phyloP scores from a whole-genome alignment of 2,797 vertebrate genomes.

The Sebastes oblongus region DNA sequence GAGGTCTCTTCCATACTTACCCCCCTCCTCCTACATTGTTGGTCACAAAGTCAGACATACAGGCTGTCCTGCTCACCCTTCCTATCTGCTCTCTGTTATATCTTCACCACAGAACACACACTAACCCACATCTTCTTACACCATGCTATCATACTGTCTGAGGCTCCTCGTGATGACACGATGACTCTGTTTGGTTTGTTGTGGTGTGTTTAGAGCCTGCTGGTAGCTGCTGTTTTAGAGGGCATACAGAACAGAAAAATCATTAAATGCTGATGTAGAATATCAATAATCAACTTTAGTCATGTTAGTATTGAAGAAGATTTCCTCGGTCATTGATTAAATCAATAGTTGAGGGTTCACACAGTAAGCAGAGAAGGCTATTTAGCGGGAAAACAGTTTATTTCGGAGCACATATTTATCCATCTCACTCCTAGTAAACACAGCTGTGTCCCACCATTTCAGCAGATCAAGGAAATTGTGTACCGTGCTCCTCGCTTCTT shows the following conservation, averaged over 20 bases:
- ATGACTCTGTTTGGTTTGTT: conserved; percentile 1
- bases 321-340: neutral
- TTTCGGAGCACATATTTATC: neutral
- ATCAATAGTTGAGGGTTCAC: neutral
- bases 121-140: conserved; percentile 35
- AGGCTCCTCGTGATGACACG: neutral
- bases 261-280: neutral
- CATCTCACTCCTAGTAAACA: conserved; percentile 3
- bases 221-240: neutral
- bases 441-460: neutral
- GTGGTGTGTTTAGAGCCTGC: neutral
- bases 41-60: conserved; percentile 37
- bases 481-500: neutral
- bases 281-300: neutral
- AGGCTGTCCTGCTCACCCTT: conserved; percentile 8
- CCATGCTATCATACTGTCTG: conserved; percentile 9
- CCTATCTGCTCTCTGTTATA: conserved; percentile 17
- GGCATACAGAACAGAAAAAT: neutral
- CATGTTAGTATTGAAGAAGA: neutral
- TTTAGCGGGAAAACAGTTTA: neutral
- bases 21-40: neutral
- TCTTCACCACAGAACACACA: conserved; percentile 29
- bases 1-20: conserved; percentile 43
- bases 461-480: neutral
- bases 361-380: neutral